Conservation (phyloP, 1,140 invertebrate species). For the Pseudomyrmex concolor region DNA sequence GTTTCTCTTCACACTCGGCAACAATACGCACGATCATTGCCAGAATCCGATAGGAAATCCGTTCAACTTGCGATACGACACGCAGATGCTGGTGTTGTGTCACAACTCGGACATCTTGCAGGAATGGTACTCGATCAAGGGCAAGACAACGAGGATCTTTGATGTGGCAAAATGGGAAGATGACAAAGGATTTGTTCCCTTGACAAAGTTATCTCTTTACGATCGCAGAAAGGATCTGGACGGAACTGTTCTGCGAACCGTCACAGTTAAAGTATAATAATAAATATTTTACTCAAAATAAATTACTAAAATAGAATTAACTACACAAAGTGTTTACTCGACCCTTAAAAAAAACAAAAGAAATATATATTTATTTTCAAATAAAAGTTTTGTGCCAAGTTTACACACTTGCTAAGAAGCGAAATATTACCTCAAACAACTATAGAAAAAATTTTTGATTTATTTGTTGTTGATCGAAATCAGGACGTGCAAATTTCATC, state of each 20-base stretch:
- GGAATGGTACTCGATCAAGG: slow-evolving; percentile 73
- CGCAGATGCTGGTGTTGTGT: slow-evolving; percentile 69
- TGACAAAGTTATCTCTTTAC: slow-evolving; percentile 38
- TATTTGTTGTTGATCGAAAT: neutral
- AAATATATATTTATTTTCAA: too few relatives aligned
- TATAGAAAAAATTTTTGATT: too few relatives aligned
- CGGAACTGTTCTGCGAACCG: slow-evolving; percentile 52
- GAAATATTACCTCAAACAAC: too few relatives aligned
- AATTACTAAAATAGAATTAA: too few relatives aligned
- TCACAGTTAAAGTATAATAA: slow-evolving; percentile 33
- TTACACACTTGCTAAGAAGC: neutral
- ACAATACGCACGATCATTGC: slow-evolving; percentile 15
- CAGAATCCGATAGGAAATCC: slow-evolving; percentile 58
- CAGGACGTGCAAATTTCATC: neutral
- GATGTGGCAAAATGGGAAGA: slow-evolving; percentile 37
- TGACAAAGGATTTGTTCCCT: neutral
- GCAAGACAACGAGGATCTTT: slow-evolving; percentile 1
- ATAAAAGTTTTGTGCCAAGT: too few relatives aligned
- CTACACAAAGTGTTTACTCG: too few relatives aligned
- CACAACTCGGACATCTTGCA: slow-evolving; percentile 20
- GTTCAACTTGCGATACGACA: slow-evolving; percentile 69
- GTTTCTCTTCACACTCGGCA: neutral
- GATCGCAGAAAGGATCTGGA: slow-evolving; percentile 57
- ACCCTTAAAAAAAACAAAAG: too few relatives aligned
- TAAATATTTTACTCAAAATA: too few relatives aligned